Base-by-base conservation (phyloP, 2,113 vertebrate genomes). In the Xiphophorus hellerii region DNA sequence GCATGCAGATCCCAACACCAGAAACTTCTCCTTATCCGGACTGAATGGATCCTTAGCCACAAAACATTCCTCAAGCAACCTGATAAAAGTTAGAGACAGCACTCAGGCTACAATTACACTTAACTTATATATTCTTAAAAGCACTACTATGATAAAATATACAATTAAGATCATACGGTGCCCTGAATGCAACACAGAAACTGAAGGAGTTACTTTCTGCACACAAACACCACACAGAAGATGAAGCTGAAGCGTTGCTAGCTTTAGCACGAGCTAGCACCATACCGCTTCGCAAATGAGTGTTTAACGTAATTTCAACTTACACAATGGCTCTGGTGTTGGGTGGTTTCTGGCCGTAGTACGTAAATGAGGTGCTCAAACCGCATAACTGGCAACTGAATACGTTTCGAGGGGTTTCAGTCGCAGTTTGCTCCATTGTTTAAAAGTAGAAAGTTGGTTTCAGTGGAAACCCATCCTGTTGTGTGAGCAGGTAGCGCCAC, bases 11-110 rank as follows among this genome's bases (percentile, higher is more conserved):
- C 96, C 96, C 4, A 96, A 66, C 3, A 97, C 83, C 4, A 98
- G 94, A 78, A 99, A 97, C 66, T 88, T 95, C 22, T 92, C 94
- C 84, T 91, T 96, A 62, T 96, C 92, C 0, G 95, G 88, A 35
- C 87, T 93, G 90, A 98, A 98, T 7, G 96, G 96, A 85, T 97
- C 96, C 79, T 90, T 96, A 85, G 94, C 94, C 72, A 97, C 87
- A 61, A 93, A 97, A 87, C 96, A 92, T 60, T 97, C 95, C 84
- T 99, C 96, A 61, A 98, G 90, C 70, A 97, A 86, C 66, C 96
- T 98, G 51, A 5, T 0, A 25, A 25, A 39, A 3, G 22, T 69
- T 8, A 13, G 22, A 74, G 78, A 64, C 37, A 67, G 17, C 2
- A 63, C 10, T 11, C 2, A 48, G 13, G 1, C 17, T 48, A 4